Conservation (phyloP, 1,140 invertebrate species). For the Bombus cullumanus region DNA sequence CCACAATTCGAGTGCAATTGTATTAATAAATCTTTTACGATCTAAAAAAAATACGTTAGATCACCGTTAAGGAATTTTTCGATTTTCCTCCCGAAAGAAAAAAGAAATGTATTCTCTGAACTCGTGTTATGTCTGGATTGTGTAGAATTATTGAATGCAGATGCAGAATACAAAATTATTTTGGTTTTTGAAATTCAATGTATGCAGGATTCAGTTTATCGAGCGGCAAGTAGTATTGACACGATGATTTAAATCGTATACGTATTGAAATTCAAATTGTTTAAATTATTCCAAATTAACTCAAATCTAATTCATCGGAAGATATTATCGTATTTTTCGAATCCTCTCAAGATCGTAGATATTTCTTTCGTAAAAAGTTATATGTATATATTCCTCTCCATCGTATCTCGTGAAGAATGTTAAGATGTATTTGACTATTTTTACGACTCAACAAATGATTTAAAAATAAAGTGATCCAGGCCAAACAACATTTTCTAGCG, state of each 20-base stretch:
- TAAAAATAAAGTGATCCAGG: too few species aligned
- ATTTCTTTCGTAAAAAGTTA: too few species aligned
- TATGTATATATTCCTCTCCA: too few species aligned
- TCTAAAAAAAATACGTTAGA: not conserved
- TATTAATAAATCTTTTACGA: not conserved
- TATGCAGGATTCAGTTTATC: not conserved
- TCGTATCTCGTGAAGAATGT: too few species aligned
- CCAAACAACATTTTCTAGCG: too few species aligned
- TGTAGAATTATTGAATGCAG: not conserved
- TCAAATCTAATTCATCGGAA: not conserved
- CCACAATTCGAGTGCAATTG: not conserved
- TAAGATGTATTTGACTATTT: too few species aligned
- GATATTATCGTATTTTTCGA: not conserved
- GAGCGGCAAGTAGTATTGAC: not conserved
- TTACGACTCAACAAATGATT: too few species aligned
- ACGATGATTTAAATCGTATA: not conserved
- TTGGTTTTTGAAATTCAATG: not conserved
- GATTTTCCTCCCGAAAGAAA: not conserved
- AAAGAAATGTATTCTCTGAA: not conserved
- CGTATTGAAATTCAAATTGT: not conserved
- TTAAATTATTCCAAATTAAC: not conserved
- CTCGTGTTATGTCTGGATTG: not conserved
- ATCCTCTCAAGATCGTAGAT: too few species aligned
- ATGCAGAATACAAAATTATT: not conserved
- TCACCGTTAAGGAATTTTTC: not conserved